phyloP scores from a whole-genome alignment of 2,888 invertebrate genomes.

The Erebia ligea region DNA sequence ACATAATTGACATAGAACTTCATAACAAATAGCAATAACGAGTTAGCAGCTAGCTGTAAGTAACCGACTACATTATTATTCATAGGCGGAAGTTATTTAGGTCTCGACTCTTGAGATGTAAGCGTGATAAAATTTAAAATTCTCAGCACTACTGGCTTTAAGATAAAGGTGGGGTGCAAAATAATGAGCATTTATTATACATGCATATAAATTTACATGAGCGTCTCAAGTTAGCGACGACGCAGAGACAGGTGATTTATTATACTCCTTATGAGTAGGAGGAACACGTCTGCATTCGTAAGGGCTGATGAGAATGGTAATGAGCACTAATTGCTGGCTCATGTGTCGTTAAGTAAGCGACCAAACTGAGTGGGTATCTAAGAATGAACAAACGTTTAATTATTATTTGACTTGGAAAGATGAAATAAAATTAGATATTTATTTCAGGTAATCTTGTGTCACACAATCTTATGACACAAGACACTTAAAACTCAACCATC shows the following conservation, averaged over 20 bases:
- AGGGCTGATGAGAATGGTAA: slow-evolving; percentile 28
- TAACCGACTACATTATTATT: slow-evolving; percentile 9
- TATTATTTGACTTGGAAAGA: too few species aligned
- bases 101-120: neutral
- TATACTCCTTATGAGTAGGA: slow-evolving; percentile 31
- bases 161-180: slow-evolving; percentile 18
- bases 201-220: slow-evolving; percentile 62
- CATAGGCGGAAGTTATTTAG: slow-evolving; percentile 20
- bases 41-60: neutral
- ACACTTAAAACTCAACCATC: too few species aligned
- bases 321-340: slow-evolving; percentile 30
- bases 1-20: neutral
- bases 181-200: too few species aligned
- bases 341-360: slow-evolving; percentile 6
- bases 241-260: slow-evolving; percentile 42
- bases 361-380: neutral
- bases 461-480: too few species aligned
- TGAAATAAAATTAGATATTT: too few species aligned
- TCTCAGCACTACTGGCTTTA: slow-evolving; percentile 20
- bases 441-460: too few species aligned
- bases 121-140: slow-evolving; percentile 27
- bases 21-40: neutral
- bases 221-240: slow-evolving; percentile 50
- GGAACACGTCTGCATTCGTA: slow-evolving; percentile 27
- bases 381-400: neutral